phyloP scores from a whole-genome alignment of 2,797 vertebrate genomes.

The Philypnodon macrostomus region DNA sequence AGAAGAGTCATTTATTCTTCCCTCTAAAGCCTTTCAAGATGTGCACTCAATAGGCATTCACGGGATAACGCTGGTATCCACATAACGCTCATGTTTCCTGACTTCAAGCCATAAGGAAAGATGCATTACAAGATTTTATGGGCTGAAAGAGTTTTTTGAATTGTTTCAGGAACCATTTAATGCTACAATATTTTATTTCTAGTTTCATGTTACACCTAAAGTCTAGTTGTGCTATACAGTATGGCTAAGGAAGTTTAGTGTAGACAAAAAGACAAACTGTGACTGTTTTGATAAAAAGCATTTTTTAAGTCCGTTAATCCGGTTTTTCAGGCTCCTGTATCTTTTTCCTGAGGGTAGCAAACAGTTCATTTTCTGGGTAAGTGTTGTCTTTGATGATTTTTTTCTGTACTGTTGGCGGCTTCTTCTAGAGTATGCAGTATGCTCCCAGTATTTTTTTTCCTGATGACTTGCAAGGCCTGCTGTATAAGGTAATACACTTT shows the following conservation, averaged over 20 bases:
- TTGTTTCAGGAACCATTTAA: not conserved
- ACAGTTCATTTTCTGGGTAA: too few relatives aligned
- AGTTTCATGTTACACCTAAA: not conserved
- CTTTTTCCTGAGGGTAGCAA: too few relatives aligned
- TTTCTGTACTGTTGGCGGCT: too few relatives aligned
- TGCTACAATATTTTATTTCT: not conserved
- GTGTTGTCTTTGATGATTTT: too few relatives aligned
- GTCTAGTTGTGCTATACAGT: not conserved
- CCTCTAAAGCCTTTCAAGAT: conserved; percentile 1
- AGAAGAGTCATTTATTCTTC: not conserved
- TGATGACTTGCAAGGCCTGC: too few relatives aligned
- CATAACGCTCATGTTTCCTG: conserved; percentile 2
- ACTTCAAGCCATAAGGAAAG: not conserved
- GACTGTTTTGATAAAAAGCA: too few relatives aligned
- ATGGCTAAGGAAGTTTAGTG: too few relatives aligned
- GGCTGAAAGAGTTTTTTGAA: conserved; percentile 1
- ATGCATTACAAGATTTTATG: conserved; percentile 5
- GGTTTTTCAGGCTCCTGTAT: too few relatives aligned
- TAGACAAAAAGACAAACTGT: not conserved
- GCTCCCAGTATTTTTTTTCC: too few relatives aligned
- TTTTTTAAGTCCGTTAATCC: too few relatives aligned
- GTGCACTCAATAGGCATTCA: not conserved
- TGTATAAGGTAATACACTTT: too few relatives aligned
- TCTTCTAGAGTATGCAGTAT: too few relatives aligned
- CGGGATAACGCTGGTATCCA: not conserved